Base-by-base conservation (phyloP, 2,797 vertebrate genomes). In the Zalophus californianus region DNA sequence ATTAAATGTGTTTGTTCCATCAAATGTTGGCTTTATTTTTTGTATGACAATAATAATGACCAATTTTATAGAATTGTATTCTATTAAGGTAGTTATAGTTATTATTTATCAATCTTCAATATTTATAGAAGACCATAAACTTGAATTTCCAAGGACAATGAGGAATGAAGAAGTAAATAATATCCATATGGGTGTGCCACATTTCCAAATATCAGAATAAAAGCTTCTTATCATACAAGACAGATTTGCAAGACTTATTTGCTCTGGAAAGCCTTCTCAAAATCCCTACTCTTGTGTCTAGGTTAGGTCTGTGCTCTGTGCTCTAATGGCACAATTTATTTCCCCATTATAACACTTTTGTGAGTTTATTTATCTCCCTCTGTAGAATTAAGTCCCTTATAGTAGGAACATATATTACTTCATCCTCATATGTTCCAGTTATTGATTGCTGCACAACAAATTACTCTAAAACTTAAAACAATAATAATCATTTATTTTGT, bases 301-400 rank as follows among this genome's bases (percentile, higher is more conserved):
- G 60, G 1, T 64, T 7, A 95, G 58, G 13, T 5, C 14, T 89
- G 1, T 21, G 66, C 66, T 84, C 72, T 84, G 44, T 82, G 23
- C 18, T 38, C 21, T 79, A 58, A 23, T 2, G 10, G 15, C 25
- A 72, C 41, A 68, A 56, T 75, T 89, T 80, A 91, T 91, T 41
- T 70, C 50, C 38, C 54, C 38, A 35, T 87, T 60, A 50, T 86
- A 80, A 35, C 8, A 95, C 38, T 93, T 68, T 38, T 4, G 1
- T 25, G 41, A 86, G 89, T 91, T 93, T 91, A 62, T 64, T 93
- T 85, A 85, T 89, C 44, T 94, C 15, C 20, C 29, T 95, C 44
- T 60, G 7, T 68, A 14, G 11, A 41, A 3, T 78, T 92, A 97
- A 56, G 7, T 91, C 35, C 48, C 38, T 87, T 18, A 62, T 32